phyloP scores from a whole-genome alignment of 2,113 vertebrate species.

The Hippocampus abdominalis region DNA sequence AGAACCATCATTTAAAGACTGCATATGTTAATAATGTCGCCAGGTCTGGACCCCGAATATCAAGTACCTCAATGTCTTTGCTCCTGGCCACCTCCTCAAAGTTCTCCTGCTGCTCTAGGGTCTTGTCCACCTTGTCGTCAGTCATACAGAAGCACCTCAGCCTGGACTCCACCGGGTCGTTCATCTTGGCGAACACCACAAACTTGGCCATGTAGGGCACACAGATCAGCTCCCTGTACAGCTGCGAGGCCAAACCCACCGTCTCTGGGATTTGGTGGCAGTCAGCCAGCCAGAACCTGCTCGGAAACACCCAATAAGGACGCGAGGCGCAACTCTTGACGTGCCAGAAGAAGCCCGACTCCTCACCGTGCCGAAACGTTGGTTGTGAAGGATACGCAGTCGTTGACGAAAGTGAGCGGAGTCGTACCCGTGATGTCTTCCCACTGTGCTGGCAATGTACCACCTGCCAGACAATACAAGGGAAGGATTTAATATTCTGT shows the following conservation, averaged over 20 bases:
- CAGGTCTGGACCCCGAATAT: neutral
- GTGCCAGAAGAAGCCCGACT: neutral
- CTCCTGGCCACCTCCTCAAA: conserved; percentile 98
- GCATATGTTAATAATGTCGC: neutral
- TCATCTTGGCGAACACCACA: conserved; percentile 98
- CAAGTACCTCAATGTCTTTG: conserved; percentile 95
- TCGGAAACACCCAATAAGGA: neutral
- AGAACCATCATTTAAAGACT: neutral
- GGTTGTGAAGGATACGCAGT: conserved; percentile 96
- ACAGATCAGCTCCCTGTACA: conserved; percentile 96
- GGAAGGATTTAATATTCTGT: too few relatives aligned
- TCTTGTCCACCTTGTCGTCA: conserved; percentile 98
- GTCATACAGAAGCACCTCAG: conserved; percentile 99
- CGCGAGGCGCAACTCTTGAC: neutral
- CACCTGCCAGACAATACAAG: conserved; percentile 73
- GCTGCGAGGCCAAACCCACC: conserved; percentile 87
- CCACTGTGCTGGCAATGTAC: conserved; percentile 96
- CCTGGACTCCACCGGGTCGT: conserved; percentile 90
- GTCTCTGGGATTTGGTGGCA: conserved; percentile 97
- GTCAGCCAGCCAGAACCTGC: conserved; percentile 95
- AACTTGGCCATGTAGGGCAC: conserved; percentile 99
- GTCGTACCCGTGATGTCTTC: conserved; percentile 98
- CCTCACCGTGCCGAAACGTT: conserved; percentile 86
- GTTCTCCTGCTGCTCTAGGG: conserved; percentile 97
- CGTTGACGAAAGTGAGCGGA: conserved; percentile 88